Percentiles rank a stretch among this genome's conserved stretches.
Conservation (phyloP, 2,888 invertebrate genomes). For the Cataglyphis albicans region DNA sequence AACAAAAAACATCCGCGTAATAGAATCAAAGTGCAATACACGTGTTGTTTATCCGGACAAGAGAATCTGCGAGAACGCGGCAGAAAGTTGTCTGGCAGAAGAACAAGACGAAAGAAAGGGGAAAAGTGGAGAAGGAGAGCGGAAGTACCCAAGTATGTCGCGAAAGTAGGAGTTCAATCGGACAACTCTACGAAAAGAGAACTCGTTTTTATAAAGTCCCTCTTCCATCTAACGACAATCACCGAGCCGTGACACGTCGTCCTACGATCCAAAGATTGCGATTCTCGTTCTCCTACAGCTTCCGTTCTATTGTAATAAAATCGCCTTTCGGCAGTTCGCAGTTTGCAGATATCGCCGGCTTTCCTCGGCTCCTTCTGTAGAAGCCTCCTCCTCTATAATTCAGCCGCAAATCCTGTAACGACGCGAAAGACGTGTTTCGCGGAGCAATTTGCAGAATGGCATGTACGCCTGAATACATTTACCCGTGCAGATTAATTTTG, state of each 20-base stretch:
- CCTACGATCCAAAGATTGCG: constrained; percentile 24
- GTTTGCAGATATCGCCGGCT: constrained; percentile 68
- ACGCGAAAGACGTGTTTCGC: constrained; percentile 49
- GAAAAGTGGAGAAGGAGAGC: background rate
- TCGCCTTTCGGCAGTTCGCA: constrained; percentile 60
- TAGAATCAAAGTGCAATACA: constrained; percentile 10
- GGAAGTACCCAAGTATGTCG: background rate
- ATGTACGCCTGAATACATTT: constrained; percentile 22
- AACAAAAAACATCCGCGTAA: background rate
- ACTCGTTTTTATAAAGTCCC: constrained; percentile 38
- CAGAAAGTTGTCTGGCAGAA: constrained; percentile 2
- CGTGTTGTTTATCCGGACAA: constrained; percentile 21
- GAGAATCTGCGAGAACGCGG: background rate
- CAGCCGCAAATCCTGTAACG: constrained; percentile 59
- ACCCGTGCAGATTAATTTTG: constrained; percentile 10
- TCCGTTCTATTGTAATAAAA: constrained; percentile 38
- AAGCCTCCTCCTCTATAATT: constrained; percentile 53
- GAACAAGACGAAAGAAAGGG: background rate
- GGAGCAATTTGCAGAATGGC: constrained; percentile 47
- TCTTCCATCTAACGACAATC: constrained; percentile 32
- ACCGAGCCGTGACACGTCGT: constrained; percentile 12
- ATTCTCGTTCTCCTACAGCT: constrained; percentile 9
- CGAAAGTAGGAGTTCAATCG: constrained; percentile 1
- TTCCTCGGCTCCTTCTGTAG: constrained; percentile 49
- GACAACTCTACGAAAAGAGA: background rate